Conservation (phyloP, 2,888 invertebrate genomes). For the Brenthis ino region DNA sequence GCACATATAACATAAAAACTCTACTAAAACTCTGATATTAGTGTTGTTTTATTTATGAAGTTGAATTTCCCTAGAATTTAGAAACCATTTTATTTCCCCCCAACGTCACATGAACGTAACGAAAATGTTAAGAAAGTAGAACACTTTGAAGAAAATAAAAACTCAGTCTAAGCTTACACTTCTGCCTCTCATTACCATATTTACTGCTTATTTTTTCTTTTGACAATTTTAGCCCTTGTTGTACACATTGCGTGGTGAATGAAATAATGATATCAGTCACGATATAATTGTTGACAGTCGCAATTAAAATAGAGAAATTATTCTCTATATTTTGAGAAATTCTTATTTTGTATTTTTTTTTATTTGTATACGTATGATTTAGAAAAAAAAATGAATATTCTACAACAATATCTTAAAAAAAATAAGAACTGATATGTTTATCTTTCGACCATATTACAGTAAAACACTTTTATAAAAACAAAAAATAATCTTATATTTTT, state of each 20-base stretch:
- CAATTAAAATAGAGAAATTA: neutral
- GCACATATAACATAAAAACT: too few species aligned
- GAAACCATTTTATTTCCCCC: conserved; percentile 10
- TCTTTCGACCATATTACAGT: too few species aligned
- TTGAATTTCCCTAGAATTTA: conserved; percentile 1
- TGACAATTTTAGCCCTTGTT: neutral
- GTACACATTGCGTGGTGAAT: conserved; percentile 6
- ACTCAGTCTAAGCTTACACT: conserved; percentile 6
- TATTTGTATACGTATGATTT: too few species aligned
- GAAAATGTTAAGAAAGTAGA: conserved; percentile 12
- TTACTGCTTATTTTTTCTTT: conserved; percentile 7
- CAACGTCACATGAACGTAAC: conserved; percentile 8
- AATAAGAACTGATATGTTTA: too few species aligned
- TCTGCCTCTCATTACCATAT: conserved; percentile 10
- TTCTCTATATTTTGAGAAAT: neutral
- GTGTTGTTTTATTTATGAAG: neutral
- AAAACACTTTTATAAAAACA: too few species aligned
- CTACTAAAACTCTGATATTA: too few species aligned
- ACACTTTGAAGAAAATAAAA: conserved; percentile 15
- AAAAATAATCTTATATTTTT: too few species aligned
- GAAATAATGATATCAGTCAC: conserved; percentile 5
- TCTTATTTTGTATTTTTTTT: too few species aligned
- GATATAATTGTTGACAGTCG: conserved; percentile 3
- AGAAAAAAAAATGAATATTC: too few species aligned
- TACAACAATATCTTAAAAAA: too few species aligned